phyloP scores from a whole-genome alignment of 2,797 vertebrate species.

The Enteromius unitaeniatus region DNA sequence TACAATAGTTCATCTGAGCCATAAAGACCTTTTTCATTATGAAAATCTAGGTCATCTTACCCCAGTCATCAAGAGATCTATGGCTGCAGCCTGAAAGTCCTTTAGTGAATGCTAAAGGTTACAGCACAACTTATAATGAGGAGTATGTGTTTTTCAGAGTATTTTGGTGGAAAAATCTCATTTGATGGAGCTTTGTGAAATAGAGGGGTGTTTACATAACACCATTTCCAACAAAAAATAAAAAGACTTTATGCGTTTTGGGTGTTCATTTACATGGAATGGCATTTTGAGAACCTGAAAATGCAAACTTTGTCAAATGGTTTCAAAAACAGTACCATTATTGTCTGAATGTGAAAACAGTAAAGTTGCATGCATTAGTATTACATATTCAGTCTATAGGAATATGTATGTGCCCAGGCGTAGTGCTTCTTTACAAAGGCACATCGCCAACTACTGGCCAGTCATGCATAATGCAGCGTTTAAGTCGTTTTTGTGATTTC shows the following conservation, averaged over 20 bases:
- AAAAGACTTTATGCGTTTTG: not conserved
- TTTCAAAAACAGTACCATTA: not conserved
- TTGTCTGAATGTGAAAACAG: not conserved
- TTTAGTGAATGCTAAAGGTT: conserved; percentile 46
- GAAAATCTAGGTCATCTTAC: conserved; percentile 56
- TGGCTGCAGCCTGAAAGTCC: conserved; percentile 35
- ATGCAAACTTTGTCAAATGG: not conserved
- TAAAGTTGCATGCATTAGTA: not conserved
- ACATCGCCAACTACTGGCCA: too few relatives aligned
- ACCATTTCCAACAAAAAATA: not conserved
- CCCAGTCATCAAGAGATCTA: conserved; percentile 49
- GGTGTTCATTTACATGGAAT: not conserved
- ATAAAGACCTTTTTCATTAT: conserved; percentile 58
- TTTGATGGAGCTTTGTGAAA: not conserved
- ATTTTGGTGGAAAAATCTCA: not conserved
- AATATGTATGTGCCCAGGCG: too few relatives aligned
- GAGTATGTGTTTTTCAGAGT: not conserved
- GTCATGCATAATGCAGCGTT: too few relatives aligned
- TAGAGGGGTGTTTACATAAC: not conserved
- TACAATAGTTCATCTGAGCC: conserved; percentile 58
- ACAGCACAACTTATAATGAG: conserved; percentile 35
- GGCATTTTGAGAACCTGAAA: not conserved
- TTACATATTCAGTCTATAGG: too few relatives aligned
- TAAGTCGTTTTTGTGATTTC: too few relatives aligned
- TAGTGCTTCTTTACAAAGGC: too few relatives aligned